Evolutionary conservation across 1,140 invertebrate species (phyloP).

Genomic region (Drosophila kurseongensis): DNA sequence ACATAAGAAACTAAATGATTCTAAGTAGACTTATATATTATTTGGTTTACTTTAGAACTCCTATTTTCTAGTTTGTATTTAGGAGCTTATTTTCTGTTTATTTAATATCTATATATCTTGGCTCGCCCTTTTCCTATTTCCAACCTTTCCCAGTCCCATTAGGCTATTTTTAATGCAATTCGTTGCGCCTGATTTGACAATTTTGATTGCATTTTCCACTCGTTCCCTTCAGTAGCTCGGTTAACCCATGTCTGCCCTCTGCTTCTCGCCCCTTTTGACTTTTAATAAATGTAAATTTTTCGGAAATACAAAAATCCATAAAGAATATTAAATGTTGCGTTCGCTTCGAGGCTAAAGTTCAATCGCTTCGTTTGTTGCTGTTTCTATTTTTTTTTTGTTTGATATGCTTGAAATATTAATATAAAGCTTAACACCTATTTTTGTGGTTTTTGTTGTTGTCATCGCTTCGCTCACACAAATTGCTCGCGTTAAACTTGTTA

Average conservation of each 20-base stretch:
- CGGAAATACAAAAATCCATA: constrained; percentile 31
- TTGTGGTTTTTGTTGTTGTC: constrained; percentile 22
- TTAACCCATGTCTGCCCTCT: constrained; percentile 17
- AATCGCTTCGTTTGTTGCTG: constrained; percentile 8
- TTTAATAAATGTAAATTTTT: constrained; percentile 30
- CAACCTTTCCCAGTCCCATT: not conserved
- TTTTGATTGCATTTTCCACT: constrained; percentile 63
- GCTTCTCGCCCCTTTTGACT: not conserved
- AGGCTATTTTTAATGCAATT: constrained; percentile 58
- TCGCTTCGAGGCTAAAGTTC: constrained; percentile 35
- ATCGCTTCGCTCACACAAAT: constrained; percentile 37
- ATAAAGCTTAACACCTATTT: constrained; percentile 56
- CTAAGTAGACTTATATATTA: no score
- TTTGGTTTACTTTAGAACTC: not conserved
- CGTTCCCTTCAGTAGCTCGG: constrained; percentile 7
- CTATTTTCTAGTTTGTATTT: not conserved
- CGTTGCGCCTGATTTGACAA: constrained; percentile 60
- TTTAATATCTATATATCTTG: constrained; percentile 2
- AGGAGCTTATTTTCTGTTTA: not conserved
- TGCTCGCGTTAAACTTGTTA: constrained; percentile 59
- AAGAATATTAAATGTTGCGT: constrained; percentile 43
- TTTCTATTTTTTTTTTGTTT: not conserved
- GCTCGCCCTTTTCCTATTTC: no score
- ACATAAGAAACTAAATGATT: no score
- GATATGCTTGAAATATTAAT: constrained; percentile 59